Evolutionary conservation across 2,888 invertebrate genomes (phyloP), one percentile per base, ranked within the genome.

Genomic region (Ophonus ardosiacus): DNA sequence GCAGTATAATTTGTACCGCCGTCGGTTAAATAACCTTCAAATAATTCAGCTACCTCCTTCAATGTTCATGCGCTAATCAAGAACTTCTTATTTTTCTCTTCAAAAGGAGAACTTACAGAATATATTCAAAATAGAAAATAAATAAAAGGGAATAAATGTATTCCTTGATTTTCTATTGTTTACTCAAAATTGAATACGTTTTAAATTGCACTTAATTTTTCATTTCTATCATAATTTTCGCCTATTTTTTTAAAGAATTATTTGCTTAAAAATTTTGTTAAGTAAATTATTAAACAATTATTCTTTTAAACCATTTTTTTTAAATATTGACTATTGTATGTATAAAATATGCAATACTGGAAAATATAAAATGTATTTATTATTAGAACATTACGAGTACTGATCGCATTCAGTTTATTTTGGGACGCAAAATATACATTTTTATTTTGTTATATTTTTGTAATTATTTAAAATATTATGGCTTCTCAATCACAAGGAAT

Each of bases 401-500:
- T 7, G 38, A 68, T 68, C 15, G 7, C 31, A n/a, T 10, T 63
- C 31, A 3, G 68, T 68, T 38, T 31, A 24, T 68, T 68, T n/a
- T 38, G 8, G 68, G 38, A 1, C 68, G 31, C 38, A 15, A 18
- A 63, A 63, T n/a, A 13, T 63, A 21, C 6, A 63, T 24, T 63
- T 63, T 21, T 38, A 38, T 31, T 31, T 68, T 68, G 38, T 68
- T n/a, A 38, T 38, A 24, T 38, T 24, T 38, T 68, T 38, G 5
- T 6, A 2, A 38, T 38, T 38, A 15, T 68, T 63, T 68, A 38
- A 38, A n/a, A 38, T 18, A 74, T 31, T 15, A 90, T 91, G 91
- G 90, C 91, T 84, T 90, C 91, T 87, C 90, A 91, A 88, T 90
- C 91, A n/a, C 91, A 91, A 86, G 92, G 91, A 84, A 91, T 92